Base-by-base conservation (phyloP, 2,888 invertebrate genomes). In the Tetrapedia diversipes region DNA sequence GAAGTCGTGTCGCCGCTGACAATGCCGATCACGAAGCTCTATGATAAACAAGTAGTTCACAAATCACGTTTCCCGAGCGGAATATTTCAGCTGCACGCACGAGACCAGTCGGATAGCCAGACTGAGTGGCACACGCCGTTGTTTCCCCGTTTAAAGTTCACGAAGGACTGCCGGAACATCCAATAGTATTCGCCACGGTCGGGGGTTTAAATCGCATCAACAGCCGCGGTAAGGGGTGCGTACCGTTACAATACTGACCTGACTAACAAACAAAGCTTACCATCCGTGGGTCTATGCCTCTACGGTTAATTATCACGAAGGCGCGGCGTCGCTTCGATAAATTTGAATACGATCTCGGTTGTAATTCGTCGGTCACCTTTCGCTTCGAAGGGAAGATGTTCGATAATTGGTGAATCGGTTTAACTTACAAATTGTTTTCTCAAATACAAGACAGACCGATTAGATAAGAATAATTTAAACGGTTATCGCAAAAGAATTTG, bases 231-330 rank as follows among this genome's bases (percentile, higher is more conserved):
- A 51, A 67, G 69, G 78, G 69, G 16, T 56, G 66, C 47, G 27
- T 70, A 75, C 79, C 68, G 71, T 79, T 80, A 71, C 10, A 54
- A 37, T 59, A 39, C 53, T 61, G 63, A 79, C 70, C 78, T 67
- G 57, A n/a, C 41, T 19, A n/a, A 10, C 32, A 54, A 39, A 72
- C 72, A 72, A 79, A 51, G 45, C 4, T n/a, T 14, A n/a, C 19
- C 27, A 14, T 14, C 34, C 0, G n/a, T 24, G 2, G 51, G 8
- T 1, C 24, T 67, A 51, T 29, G 22, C 51, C 39, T n/a, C n/a
- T 19, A 45, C 34, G 60, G 47, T 0, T 65, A 78, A 70, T 68
- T 63, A 24, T 39, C 47, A 47, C 27, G 10, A 24, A 24, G 19
- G 19, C 4, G n/a, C 8, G 37, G n/a, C 22, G 41, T 47, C 54